These are phyloP conservation scores for Sphaeridia pumilis DNA, from an alignment of 2,888 invertebrate genomes.

Conservation along the genomic window DNA sequence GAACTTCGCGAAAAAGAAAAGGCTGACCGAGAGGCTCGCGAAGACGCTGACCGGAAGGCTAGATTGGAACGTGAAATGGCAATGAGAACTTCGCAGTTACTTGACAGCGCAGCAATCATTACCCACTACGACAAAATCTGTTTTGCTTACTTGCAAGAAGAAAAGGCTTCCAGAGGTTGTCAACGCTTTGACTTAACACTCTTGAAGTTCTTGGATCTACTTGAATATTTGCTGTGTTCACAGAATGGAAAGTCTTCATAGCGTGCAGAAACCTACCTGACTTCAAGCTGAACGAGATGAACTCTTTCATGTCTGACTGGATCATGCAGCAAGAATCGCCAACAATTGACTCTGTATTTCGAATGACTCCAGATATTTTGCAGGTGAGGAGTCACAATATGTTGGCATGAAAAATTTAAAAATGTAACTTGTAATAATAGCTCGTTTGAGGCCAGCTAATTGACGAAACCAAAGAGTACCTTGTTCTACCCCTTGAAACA, in stretches of 20 bases:
- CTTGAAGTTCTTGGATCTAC: too few relatives aligned
- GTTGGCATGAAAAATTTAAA: neutral
- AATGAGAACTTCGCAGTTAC: constrained; percentile 20
- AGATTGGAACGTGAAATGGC: constrained; percentile 17
- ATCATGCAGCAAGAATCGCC: constrained; percentile 16
- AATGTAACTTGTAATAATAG: neutral
- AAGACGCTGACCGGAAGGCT: constrained; percentile 11
- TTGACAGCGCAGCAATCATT: constrained; percentile 21
- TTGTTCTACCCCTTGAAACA: constrained; percentile 21
- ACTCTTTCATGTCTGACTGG: constrained; percentile 31
- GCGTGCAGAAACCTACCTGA: constrained; percentile 30
- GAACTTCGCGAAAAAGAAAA: constrained; percentile 18
- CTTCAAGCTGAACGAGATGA: constrained; percentile 27
- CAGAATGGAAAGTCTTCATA: constrained; percentile 23
- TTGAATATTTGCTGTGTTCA: neutral
- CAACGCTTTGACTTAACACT: neutral
- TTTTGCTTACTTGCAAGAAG: constrained; percentile 15
- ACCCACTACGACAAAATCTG: constrained; percentile 26
- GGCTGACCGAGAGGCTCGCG: constrained; percentile 20
- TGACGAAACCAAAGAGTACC: constrained; percentile 26
- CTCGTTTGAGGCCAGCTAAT: constrained; percentile 13
- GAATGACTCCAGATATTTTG: constrained; percentile 24
- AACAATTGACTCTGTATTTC: constrained; percentile 21
- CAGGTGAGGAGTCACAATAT: constrained; percentile 14
- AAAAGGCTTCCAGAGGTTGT: constrained; percentile 13